Evolutionary conservation across 2,113 vertebrate species (phyloP).

Genomic region (Trichechus manatus): DNA sequence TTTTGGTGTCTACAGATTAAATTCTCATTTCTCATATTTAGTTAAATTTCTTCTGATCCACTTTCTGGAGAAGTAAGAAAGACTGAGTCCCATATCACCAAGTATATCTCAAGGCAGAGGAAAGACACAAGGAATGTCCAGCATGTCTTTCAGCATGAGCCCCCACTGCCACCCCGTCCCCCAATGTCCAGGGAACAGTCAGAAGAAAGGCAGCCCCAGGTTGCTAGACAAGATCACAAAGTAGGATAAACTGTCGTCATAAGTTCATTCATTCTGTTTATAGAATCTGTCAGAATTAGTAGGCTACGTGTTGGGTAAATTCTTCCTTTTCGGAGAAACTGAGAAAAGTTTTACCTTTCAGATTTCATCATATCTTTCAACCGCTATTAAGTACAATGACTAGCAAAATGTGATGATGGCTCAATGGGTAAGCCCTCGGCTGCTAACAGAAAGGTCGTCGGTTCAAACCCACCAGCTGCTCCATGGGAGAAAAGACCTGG

Average conservation of each 20-base stretch:
- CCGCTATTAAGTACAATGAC: not conserved
- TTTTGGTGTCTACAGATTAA: not conserved
- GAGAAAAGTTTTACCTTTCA: not conserved
- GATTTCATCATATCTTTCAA: not conserved
- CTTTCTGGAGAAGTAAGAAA: not conserved
- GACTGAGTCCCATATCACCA: not conserved
- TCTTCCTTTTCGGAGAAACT: not conserved
- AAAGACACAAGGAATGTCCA: not conserved
- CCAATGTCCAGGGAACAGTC: not conserved
- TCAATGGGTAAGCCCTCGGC: too few relatives aligned
- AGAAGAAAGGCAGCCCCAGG: not conserved
- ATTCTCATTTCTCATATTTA: not conserved
- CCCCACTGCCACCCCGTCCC: not conserved
- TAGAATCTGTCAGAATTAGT: not conserved
- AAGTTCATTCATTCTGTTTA: not conserved
- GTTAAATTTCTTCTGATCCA: not conserved
- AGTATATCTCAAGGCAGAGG: not conserved
- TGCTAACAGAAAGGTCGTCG: too few relatives aligned
- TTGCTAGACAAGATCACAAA: not conserved
- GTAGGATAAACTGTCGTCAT: too few relatives aligned
- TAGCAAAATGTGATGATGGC: not conserved
- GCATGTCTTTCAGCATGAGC: not conserved
- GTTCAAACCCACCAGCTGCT: too few relatives aligned
- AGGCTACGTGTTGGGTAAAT: not conserved
- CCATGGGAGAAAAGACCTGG: too few relatives aligned